Conservation (phyloP, 1,140 invertebrate species). For the Brachionus manjavacas region DNA sequence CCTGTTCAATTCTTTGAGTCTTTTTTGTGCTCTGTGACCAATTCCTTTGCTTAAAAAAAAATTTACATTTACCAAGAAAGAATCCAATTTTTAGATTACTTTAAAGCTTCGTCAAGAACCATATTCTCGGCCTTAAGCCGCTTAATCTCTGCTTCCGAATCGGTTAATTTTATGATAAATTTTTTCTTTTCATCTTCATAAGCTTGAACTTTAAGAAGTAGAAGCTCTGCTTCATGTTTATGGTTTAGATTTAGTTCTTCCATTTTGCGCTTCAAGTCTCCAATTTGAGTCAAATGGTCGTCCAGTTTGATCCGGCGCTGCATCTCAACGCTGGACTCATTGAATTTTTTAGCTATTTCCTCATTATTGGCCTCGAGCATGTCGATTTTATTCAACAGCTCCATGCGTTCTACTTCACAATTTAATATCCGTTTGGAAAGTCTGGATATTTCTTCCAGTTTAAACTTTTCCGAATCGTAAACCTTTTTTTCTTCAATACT, state of each 20-base stretch:
- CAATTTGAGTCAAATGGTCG: constrained; percentile 16
- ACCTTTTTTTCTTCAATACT: constrained; percentile 9
- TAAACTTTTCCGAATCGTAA: constrained; percentile 1
- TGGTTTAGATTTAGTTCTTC: neutral
- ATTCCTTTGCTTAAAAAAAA: neutral
- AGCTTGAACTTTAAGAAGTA: constrained; percentile 1
- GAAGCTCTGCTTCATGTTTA: neutral
- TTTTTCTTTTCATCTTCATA: constrained; percentile 12
- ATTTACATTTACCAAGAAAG: neutral
- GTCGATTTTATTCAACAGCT: constrained; percentile 26
- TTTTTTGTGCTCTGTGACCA: neutral
- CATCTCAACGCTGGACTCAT: neutral
- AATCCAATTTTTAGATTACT: neutral
- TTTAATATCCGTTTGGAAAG: constrained; percentile 1
- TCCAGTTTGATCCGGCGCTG: constrained; percentile 10
- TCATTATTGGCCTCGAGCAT: constrained; percentile 4
- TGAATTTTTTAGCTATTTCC: constrained; percentile 33
- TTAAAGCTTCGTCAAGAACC: constrained; percentile 4
- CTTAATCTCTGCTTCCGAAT: neutral
- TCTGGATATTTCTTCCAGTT: constrained; percentile 9
- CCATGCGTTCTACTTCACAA: constrained; percentile 4
- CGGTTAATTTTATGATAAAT: neutral
- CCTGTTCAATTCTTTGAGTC: neutral
- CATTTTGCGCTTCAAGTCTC: neutral
- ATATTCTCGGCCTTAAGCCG: constrained; percentile 3